Evolutionary conservation across 2,888 invertebrate species (phyloP), one percentile per base, ranked within the genome.

Genomic region (Teinopalpus imperialis): DNA sequence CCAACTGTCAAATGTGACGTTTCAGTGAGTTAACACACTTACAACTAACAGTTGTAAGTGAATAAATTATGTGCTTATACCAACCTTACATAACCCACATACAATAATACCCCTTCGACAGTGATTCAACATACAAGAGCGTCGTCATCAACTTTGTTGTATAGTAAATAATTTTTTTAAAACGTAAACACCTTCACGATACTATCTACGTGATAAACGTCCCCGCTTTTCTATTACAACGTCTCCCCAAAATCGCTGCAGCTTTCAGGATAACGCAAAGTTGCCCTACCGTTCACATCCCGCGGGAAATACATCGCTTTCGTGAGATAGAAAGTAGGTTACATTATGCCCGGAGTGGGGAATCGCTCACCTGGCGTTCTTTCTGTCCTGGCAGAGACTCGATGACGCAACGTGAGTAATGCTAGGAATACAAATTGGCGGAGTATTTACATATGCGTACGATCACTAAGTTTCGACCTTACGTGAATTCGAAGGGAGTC

Each of bases 241-340:
- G 18, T 12, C 16, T 34, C 34, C 12, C 27, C 35, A 12, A 36
- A 44, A 37, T 21, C 30, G 43, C 16, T 24, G 36, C 36, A 44
- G 31, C 29, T 44, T 14, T 18, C 16, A 30, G 43, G 16, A 44
- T 30, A 30, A 44, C 21, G 16, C 31, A 29, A 29, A 3, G 31
- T 9, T 10, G 1, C 23, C 1, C 4, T 34, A 16, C 26, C 32
- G 14, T 20, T 34, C 6, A 18, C 10, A 10, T 30, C 43, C 36
- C 36, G 3, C 12, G 43, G 36, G 43, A 44, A 44, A 44, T 44
- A 34, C 34, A 20, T 35, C 7, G 20, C 23, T 30, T 31, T 31
- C 20, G 37, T 9, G 16, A 32, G 16, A 30, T 40, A 31, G 30
- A 31, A 43, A 29, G 27, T 27, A 10, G 27, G 42, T 43, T 34